phyloP scores from a whole-genome alignment of 2,797 vertebrate species.

The Epinephelus coioides region DNA sequence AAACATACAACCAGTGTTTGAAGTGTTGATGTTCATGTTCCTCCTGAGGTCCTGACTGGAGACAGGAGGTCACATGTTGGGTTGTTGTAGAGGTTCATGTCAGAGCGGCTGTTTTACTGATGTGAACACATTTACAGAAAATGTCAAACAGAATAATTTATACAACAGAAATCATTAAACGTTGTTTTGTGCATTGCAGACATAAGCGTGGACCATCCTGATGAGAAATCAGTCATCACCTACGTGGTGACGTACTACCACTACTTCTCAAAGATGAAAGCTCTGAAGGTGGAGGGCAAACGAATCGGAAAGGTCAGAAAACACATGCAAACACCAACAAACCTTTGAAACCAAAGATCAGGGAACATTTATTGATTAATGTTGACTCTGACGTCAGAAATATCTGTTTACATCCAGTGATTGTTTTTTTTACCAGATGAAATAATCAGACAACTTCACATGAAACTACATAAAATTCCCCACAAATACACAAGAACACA shows the following conservation, averaged over 20 bases:
- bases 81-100: no score
- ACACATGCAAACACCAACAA: neutral
- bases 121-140: neutral
- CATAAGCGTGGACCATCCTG: slow-evolving; percentile 95
- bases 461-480: no score
- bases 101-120: no score
- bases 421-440: no score
- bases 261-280: slow-evolving; percentile 98
- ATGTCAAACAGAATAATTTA: no score
- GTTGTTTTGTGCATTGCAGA: slow-evolving; percentile 82
- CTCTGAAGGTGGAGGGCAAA: slow-evolving; percentile 95
- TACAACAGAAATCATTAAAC: neutral
- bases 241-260: slow-evolving; percentile 97
- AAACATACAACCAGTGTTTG: no score
- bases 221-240: slow-evolving; percentile 96
- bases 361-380: neutral
- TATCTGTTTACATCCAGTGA: neutral
- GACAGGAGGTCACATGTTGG: no score
- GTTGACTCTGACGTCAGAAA: neutral
- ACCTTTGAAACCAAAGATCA: neutral
- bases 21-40: no score
- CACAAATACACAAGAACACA: no score
- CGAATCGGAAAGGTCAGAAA: slow-evolving; percentile 92
- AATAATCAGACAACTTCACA: no score
- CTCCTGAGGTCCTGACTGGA: no score